Evolutionary conservation across 2,797 vertebrate species (phyloP).

Genomic region (Tokudaia muenninki): DNA sequence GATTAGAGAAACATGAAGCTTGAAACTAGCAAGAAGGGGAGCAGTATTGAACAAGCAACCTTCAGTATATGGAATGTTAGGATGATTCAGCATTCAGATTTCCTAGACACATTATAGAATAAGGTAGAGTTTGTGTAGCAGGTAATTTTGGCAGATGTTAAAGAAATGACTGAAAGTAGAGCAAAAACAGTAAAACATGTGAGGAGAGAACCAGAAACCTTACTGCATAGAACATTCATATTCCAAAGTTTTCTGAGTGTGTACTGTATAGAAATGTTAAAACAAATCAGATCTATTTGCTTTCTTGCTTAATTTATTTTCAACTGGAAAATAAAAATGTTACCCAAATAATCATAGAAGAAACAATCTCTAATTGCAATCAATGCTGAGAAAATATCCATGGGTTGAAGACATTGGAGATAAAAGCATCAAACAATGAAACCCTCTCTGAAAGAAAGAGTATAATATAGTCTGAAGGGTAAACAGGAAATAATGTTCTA

Average conservation of each 20-base stretch:
- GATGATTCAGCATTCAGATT: not conserved
- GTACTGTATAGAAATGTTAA: not conserved
- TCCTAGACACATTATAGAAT: not conserved
- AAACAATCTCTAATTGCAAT: not conserved
- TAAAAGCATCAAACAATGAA: not conserved
- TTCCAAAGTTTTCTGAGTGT: not conserved
- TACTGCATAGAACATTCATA: too few species aligned
- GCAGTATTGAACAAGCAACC: not conserved
- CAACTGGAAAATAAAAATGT: not conserved
- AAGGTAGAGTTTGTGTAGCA: not conserved
- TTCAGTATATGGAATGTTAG: not conserved
- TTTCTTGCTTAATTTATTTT: not conserved
- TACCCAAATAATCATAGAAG: not conserved
- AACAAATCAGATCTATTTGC: not conserved
- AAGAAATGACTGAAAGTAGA: not conserved
- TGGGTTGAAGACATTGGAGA: not conserved
- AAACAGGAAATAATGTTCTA: not conserved
- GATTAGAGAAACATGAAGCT: not conserved
- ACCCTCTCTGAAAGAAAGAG: not conserved
- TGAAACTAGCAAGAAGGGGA: not conserved
- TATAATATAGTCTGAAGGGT: not conserved
- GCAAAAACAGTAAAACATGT: not conserved
- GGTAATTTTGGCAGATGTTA: not conserved
- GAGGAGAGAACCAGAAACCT: not conserved
- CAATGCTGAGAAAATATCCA: not conserved